A percentile compares a stretch with the other conserved stretches of the same genome.
Conservation (phyloP, 2,113 vertebrate species). For the Coptodon bakossiorum region DNA sequence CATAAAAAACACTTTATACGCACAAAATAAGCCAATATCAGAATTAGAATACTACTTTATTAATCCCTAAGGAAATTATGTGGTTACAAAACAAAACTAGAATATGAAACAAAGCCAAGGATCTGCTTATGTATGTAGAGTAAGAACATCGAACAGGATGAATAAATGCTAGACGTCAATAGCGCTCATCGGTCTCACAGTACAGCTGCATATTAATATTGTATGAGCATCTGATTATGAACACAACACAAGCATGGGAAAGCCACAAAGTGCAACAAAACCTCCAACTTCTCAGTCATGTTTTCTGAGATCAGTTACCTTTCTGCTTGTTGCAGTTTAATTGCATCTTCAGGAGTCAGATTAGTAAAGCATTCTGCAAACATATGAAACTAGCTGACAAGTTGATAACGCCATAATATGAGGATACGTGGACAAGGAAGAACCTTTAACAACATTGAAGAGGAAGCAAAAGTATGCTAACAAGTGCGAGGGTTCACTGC, state of each 20-base stretch:
- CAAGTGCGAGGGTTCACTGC: not conserved
- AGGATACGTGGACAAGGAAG: not conserved
- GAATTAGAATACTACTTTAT: no score
- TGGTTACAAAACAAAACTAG: no score
- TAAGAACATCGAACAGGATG: not conserved
- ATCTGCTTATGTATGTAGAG: not conserved
- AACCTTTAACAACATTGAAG: not conserved
- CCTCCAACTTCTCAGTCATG: not conserved
- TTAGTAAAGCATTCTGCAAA: not conserved
- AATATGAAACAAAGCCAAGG: no score
- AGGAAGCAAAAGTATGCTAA: not conserved
- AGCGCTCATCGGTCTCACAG: not conserved
- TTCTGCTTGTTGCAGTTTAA: not conserved
- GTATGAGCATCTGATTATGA: not conserved
- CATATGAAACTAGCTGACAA: not conserved
- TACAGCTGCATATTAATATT: not conserved
- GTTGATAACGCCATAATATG: accelerated
- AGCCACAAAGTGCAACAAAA: not conserved
- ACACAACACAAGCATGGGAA: not conserved
- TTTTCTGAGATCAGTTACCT: not conserved
- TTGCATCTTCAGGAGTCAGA: not conserved
- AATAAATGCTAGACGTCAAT: not conserved
- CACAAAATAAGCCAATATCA: no score
- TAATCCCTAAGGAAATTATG: no score
- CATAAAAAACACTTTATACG: no score